Conservation (phyloP, 53 echinoderm and acorn worm genomes). For the Paracentrotus lividus region DNA sequence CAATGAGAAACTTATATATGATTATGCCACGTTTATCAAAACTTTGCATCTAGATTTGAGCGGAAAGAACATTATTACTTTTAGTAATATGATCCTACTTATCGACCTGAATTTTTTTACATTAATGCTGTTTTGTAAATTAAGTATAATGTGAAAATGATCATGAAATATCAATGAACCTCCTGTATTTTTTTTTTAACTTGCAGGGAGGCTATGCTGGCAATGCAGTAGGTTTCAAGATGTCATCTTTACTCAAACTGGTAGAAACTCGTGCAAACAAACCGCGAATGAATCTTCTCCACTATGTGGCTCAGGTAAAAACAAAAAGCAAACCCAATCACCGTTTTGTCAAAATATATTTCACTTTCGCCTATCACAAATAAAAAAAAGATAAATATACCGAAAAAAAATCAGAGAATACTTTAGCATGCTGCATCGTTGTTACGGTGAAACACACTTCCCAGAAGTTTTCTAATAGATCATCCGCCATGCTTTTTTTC, state of each 20-base stretch:
- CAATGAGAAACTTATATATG: too few relatives aligned
- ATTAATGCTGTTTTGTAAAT: not conserved
- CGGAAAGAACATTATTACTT: too few relatives aligned
- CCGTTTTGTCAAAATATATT: not conserved
- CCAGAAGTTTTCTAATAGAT: not conserved
- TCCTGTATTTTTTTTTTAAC: not conserved
- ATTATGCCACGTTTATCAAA: too few relatives aligned
- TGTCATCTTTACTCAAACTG: slow-evolving; percentile 91
- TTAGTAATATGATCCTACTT: too few relatives aligned
- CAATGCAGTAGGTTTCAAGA: slow-evolving; percentile 94
- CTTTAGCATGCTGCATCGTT: not conserved
- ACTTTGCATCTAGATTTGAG: too few relatives aligned
- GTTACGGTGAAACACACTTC: not conserved
- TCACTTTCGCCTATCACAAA: too few relatives aligned
- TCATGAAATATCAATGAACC: not conserved
- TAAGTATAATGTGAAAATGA: slow-evolving; percentile 3
- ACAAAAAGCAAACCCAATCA: not conserved
- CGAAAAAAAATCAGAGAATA: too few relatives aligned
- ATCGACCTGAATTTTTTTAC: too few relatives aligned
- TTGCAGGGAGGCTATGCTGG: slow-evolving; percentile 98
- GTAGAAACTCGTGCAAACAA: slow-evolving; percentile 97
- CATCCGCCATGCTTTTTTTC: not conserved
- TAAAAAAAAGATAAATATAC: not conserved
- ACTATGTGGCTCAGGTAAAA: slow-evolving; percentile 90
- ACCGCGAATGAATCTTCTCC: slow-evolving; percentile 93